A percentile compares a stretch with the other conserved stretches of the same genome.
These are phyloP conservation scores for Schizopygopsis malacanthus DNA, from an alignment of 2,797 vertebrate species.

Conservation along the genomic window DNA sequence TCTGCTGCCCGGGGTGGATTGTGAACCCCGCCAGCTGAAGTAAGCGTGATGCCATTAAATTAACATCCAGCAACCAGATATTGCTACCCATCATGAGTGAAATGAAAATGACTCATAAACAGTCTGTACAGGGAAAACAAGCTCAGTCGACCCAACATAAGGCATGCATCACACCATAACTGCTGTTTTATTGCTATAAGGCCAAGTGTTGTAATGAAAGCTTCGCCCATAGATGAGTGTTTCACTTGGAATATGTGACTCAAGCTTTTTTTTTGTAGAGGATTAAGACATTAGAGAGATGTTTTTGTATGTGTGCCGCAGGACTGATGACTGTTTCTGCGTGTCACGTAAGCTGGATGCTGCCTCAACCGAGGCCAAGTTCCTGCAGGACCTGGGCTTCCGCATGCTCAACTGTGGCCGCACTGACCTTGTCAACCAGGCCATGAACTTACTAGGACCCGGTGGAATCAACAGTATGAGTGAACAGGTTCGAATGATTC, in stretches of 20 bases:
- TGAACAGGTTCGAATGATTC: constrained; percentile 86
- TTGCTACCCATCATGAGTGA: constrained; percentile 25
- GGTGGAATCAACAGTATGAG: constrained; percentile 98
- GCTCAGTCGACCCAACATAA: constrained; percentile 13
- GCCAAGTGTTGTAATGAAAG: background rate
- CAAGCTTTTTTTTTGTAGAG: background rate
- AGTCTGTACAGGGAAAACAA: constrained; percentile 30
- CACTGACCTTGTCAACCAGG: constrained; percentile 96
- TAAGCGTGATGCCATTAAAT: constrained; percentile 69
- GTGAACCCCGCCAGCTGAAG: constrained; percentile 96
- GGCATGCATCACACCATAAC: background rate
- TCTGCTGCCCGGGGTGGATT: constrained; percentile 94
- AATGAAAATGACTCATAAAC: constrained; percentile 26
- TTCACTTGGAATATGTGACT: constrained; percentile 15
- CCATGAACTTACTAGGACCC: constrained; percentile 90
- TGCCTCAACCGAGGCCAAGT: constrained; percentile 93
- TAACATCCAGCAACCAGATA: constrained; percentile 38
- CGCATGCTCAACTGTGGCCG: constrained; percentile 98
- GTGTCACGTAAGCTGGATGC: constrained; percentile 95
- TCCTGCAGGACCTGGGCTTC: constrained; percentile 97
- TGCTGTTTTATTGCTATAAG: background rate
- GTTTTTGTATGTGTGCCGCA: constrained; percentile 68
- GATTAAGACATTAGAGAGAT: background rate
- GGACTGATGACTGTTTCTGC: constrained; percentile 97
- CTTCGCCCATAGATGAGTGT: background rate